Evolutionary conservation across 2,113 vertebrate genomes (phyloP), one percentile per base, ranked within the genome.

Genomic region (Oncorhynchus gorbuscha): DNA sequence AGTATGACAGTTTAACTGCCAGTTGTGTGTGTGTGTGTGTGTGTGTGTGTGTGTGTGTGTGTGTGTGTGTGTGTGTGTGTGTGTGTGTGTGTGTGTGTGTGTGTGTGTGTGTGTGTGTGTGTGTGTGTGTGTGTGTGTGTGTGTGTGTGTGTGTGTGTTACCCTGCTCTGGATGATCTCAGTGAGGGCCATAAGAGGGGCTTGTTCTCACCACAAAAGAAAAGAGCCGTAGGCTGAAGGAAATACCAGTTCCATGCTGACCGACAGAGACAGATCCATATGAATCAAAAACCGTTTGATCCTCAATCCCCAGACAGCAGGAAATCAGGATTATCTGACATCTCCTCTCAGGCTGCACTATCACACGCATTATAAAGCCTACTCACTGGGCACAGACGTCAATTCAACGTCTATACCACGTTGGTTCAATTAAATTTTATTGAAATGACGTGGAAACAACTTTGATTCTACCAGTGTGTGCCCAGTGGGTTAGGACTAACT

Each of bases 151-250:
- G 39, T 45, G 39, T 11, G 39, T 11, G 39, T 9, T 8, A 67
- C 22, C 13, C 26, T 67, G 26, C 30, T 39, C 30, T 69, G 35
- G 35, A 70, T 70, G 69, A 70, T 70, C 69, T 70, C 69, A 70
- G 45, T 32, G n/a, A 49, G n/a, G 45, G 20, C 35, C 11, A 70
- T 26, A 70, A 70, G 20, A 26, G 45, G 22, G 69, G 8, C 24
- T 70, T 70, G 69, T 70, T 70, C 69, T 49, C 45, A 11, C 11
- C 20, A 70, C 69, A 70, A 70, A 70, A 6, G 65, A 24, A 28
- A 32, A 49, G 67, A 51, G 69, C 45, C 45, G 39, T 70, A 48
- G 69, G 69, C 69, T 70, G 69, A 13, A 24, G 68, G 68, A 70
- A 35, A 70, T 70, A 6, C n/a, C 69, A 70, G 45, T 70, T 70